Conservation (phyloP, 2,113 vertebrate species). For the Danio rerio region DNA sequence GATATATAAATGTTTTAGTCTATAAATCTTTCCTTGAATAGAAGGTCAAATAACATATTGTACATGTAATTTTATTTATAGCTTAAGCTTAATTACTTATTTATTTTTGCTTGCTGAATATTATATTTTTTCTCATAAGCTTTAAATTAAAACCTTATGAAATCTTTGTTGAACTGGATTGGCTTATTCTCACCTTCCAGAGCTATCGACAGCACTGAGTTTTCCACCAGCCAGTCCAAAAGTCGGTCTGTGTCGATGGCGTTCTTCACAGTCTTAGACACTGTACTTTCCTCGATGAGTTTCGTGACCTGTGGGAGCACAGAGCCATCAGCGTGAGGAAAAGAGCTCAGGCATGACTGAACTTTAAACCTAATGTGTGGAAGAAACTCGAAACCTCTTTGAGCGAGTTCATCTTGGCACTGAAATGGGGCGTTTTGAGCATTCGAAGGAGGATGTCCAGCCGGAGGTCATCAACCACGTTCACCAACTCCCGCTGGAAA, state of each 20-base stretch:
- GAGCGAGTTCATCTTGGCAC: conserved; percentile 98
- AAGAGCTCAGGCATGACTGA: background rate
- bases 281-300: conserved; percentile 97
- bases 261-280: conserved; percentile 97
- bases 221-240: conserved; percentile 97
- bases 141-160: too few relatives aligned
- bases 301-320: conserved; percentile 87
- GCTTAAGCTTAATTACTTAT: too few relatives aligned
- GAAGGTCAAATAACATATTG: too few relatives aligned
- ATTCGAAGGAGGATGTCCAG: conserved; percentile 95
- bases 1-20: too few relatives aligned
- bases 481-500: conserved; percentile 94
- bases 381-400: conserved; percentile 84
- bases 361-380: background rate
- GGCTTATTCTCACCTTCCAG: conserved; percentile 85
- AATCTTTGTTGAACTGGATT: background rate
- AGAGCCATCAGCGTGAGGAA: conserved; percentile 30
- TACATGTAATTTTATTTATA: too few relatives aligned
- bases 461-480: conserved; percentile 90
- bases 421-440: conserved; percentile 98
- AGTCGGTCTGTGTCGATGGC: conserved; percentile 96
- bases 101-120: too few relatives aligned
- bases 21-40: too few relatives aligned
- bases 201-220: conserved; percentile 96
- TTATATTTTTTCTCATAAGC: too few relatives aligned